Evolutionary conservation across 2,113 vertebrate genomes (phyloP), one percentile per base, ranked within the genome.

Genomic region (Myrmophylax atrothorax): DNA sequence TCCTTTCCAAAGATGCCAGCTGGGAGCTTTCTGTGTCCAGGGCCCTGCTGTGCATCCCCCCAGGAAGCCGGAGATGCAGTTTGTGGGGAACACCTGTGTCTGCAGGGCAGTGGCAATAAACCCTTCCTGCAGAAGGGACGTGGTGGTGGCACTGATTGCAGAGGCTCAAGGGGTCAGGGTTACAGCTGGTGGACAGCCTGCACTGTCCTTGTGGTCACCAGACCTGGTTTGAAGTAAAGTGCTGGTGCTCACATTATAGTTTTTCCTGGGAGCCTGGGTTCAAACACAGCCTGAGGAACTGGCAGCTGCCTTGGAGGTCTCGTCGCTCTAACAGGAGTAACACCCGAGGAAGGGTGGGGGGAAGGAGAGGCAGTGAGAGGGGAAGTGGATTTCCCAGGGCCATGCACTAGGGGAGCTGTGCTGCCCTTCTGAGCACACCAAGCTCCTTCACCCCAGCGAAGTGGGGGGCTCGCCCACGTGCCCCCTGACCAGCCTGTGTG

Each of bases 341-440:
- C 9, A 10, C 47, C 15, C 2, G 4, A 42, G 58, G 66, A 44
- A 9, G 14, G 29, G 37, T 11, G 33, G 15, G 18, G 42, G 25
- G 12, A 52, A 89, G 42, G 26, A 80, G 50, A 33, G 33, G 49
- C 62, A 44, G 4, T 12, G 58, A 28, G 33, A 55, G 47, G 52
- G 37, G 26, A 24, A 68, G 26, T 5, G 2, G 5, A n/a, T 24
- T 67, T 60, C 69, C 22, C 42, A 63, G 31, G 14, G 19, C 31
- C 17, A 1, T 3, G 1, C 16, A 3, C 9, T 0, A 3, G 0
- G 44, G 31, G 3, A 40, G 9, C 37, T 4, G 0, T n/a, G 25
- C 46, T 78, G 56, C 52, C 47, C 74, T 58, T 50, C 79, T 25
- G 47, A 20, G 35, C 37, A 18, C 31, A 25, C 62, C 47, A 31